Base-by-base conservation (phyloP, 2,113 vertebrate genomes). In the Thunnus maccoyii region DNA sequence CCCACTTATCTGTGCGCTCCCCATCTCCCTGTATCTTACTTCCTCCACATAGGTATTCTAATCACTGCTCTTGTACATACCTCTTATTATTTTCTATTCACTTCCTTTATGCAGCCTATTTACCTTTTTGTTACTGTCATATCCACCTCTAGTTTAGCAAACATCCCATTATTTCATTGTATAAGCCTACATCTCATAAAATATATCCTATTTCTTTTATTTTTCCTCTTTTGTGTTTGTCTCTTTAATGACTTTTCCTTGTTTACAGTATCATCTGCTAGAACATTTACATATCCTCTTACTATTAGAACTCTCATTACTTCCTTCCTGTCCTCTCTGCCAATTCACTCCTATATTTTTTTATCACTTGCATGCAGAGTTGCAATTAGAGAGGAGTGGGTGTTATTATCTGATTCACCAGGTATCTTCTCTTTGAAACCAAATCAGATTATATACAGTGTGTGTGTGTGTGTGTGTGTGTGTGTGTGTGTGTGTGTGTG, bases 1-100 rank as follows among this genome's bases (percentile, higher is more conserved):
- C 89, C 90, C 87, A 87, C 76, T 92, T 90, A 76, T 87, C 73
- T 27, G 50, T 30, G 57, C 7, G 4, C 63, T 64, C 46, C 61
- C 52, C 57, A 30, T 83, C 68, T 76, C 70, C 56, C 63, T 50
- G 20, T 5, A 72, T 80, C 62, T 54, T 54, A 60, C 63, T 72
- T 83, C 5, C 62, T 15, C n/a, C 46, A 77, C 46, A 30, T 36
- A 20, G 20, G 25, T 64, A 18, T 78, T 57, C 16, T 52, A 69
- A 61, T 76, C 51, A 36, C 15, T 51, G 46, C 16, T 57, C 57
- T 61, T 2, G 10, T 61, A 47, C 44, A 27, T 64, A 14, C 5
- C 46, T 4, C 20, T 61, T 11, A 44, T 25, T 44, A 41, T 9
- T 73, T 61, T 44, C 46, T 16, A 52, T 30, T 46, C 2, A 41